phyloP scores from a whole-genome alignment of 1,140 invertebrate genomes.

The Charaxes varanes region DNA sequence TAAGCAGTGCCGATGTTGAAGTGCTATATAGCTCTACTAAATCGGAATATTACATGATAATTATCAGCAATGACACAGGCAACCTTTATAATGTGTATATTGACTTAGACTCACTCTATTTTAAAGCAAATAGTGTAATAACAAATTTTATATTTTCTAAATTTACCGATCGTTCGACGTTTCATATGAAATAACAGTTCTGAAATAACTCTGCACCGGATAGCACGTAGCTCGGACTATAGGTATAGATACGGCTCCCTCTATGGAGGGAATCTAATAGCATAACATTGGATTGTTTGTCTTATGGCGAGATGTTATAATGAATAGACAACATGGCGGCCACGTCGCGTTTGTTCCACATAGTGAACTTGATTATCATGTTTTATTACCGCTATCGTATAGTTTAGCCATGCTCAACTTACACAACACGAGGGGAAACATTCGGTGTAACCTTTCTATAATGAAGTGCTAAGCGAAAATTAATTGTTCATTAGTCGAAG shows the following conservation, averaged over 20 bases:
- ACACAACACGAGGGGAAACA: conserved; percentile 25
- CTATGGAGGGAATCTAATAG: conserved; percentile 48
- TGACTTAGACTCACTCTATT: too few relatives aligned
- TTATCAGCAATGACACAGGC: too few relatives aligned
- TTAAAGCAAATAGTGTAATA: too few relatives aligned
- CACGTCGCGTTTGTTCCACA: conserved; percentile 32
- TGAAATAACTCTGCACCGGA: too few relatives aligned
- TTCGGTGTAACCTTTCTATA: conserved; percentile 31
- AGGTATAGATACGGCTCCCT: conserved; percentile 17
- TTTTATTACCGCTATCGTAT: conserved; percentile 47
- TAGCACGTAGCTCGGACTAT: conserved; percentile 7
- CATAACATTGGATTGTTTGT: conserved; percentile 52
- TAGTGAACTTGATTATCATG: conserved; percentile 48
- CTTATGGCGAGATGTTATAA: conserved; percentile 53
- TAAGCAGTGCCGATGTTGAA: too few relatives aligned
- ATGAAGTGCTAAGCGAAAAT: conserved; percentile 43
- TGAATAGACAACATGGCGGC: conserved; percentile 59
- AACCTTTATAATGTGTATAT: too few relatives aligned
- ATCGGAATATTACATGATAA: too few relatives aligned
- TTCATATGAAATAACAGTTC: too few relatives aligned
- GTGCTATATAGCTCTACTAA: too few relatives aligned
- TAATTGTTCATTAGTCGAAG: conserved; percentile 40
- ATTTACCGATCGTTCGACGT: too few relatives aligned
- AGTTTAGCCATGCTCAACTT: conserved; percentile 23
- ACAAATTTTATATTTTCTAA: too few relatives aligned